phyloP scores from a whole-genome alignment of 2,797 vertebrate species.

The Taeniopygia guttata region DNA sequence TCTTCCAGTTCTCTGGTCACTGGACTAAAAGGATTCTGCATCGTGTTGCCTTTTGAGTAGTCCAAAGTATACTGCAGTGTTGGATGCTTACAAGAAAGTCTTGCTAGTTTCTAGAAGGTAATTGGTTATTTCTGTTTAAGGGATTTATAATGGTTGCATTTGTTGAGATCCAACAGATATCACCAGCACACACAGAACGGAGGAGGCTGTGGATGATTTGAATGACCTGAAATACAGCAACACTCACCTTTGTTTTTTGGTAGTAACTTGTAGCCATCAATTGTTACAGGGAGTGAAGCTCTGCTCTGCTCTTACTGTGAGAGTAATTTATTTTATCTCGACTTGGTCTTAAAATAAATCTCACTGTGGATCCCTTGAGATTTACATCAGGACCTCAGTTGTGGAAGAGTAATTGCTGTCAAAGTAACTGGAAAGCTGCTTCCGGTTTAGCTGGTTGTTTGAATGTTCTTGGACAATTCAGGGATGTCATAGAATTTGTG shows the following conservation, averaged over 20 bases:
- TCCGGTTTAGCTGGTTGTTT: not conserved
- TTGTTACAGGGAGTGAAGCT: not conserved
- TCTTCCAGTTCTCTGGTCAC: not conserved
- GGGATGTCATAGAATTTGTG: fast-evolving
- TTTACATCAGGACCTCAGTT: not conserved
- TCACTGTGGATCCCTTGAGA: not conserved
- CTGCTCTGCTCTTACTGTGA: not conserved
- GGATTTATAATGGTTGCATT: not conserved
- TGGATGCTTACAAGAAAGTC: not conserved
- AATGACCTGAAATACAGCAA: not conserved
- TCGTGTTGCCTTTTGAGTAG: not conserved
- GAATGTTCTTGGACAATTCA: not conserved
- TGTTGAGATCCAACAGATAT: not conserved
- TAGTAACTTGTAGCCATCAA: not conserved
- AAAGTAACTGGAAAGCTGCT: not conserved
- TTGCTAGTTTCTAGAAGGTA: not conserved
- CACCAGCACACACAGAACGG: not conserved
- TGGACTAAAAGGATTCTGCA: not conserved
- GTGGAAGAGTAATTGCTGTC: not conserved
- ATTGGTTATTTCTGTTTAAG: not conserved
- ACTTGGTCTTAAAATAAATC: not conserved
- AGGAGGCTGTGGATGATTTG: not conserved
- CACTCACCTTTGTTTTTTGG: not conserved
- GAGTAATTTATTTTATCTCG: not conserved
- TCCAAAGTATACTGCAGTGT: not conserved